Evolutionary conservation across 2,797 vertebrate genomes (phyloP).

Genomic region (Apodemus agrarius): DNA sequence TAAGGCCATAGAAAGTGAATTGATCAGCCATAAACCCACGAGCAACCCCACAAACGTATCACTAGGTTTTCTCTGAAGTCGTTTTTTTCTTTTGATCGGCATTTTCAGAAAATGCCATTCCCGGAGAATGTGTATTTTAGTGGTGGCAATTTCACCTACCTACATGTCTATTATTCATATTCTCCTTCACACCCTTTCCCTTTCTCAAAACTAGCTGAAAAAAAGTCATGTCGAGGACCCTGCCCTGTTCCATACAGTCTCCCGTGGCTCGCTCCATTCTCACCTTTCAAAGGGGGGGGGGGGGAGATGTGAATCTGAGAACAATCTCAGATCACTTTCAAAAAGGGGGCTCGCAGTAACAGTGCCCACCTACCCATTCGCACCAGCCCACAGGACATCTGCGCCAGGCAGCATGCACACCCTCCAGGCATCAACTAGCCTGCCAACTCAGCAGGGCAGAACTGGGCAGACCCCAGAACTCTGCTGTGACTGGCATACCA

Average conservation of each 20-base stretch:
- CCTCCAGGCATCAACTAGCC: constrained; percentile 62
- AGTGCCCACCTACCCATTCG: constrained; percentile 60
- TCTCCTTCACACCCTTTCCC: background rate
- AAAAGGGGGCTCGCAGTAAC: constrained; percentile 39
- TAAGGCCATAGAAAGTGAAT: constrained; percentile 14
- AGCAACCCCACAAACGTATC: constrained; percentile 28
- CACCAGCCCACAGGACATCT: constrained; percentile 75
- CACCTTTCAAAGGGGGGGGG: background rate
- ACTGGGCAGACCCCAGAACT: constrained; percentile 72
- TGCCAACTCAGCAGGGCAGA: constrained; percentile 75
- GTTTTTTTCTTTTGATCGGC: constrained; percentile 46
- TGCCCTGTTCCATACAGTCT: background rate
- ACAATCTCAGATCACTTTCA: constrained; percentile 18
- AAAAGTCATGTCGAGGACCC: background rate
- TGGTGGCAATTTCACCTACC: background rate
- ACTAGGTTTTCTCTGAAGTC: constrained; percentile 46
- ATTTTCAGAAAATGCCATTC: background rate
- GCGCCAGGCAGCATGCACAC: constrained; percentile 65
- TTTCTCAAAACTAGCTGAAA: constrained; percentile 14
- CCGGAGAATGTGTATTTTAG: constrained; percentile 13
- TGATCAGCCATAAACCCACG: constrained; percentile 17
- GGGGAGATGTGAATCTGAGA: background rate
- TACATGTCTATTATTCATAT: background rate
- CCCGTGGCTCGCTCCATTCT: background rate
- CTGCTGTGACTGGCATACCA: constrained; percentile 70